Evolutionary conservation across 64 coral and sea anemone species (phyloP), one percentile per base, ranked within the genome.

Genomic region (Anthopleura sola): DNA sequence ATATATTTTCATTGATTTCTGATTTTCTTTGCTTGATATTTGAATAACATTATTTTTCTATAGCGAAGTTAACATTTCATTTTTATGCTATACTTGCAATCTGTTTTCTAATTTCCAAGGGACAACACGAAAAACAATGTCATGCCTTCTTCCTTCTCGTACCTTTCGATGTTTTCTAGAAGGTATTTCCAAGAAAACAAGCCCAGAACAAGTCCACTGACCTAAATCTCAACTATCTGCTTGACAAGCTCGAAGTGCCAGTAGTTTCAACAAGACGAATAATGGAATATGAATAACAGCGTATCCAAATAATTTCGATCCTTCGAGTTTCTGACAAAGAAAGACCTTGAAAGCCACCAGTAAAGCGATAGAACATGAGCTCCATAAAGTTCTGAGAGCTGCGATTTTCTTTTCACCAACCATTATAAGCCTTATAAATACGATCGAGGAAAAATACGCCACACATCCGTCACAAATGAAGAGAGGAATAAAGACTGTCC

Each of bases 401-500:
- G 97, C 90, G 56, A 91, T 86, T 23, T 89, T 82, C 36, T 62
- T 85, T 40, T 99, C 97, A 33, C 85, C 90, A 54, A 78, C 86
- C 32, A 99, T 80, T 51, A 85, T 76, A 31, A 99, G 93, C 89
- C 97, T 94, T 32, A 99, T 90, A 75, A 90, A 95, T 34, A 99
- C 97, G 38, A 99, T 99, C 18, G 97, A 84, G 11, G 93, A 86
- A 46, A 99, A 99, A 82, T 99, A 99, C 11, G 86, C 90, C 69
- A 89, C 75, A 81, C 97, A 99, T 24, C 97, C 97, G 75, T 99
- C 97, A 64, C 93, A 99, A 62, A 84, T 78, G 74, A 92, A 99
- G 71, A 99, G 89, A 7, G 97, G 97, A 37, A 99, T 92, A 84
- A 99, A 99, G 16, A 94, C 97, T 28, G 68, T 88, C 97, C 97